These are phyloP conservation scores for Anorthoa munda DNA, from an alignment of 2,888 invertebrate genomes.

Conservation along the genomic window DNA sequence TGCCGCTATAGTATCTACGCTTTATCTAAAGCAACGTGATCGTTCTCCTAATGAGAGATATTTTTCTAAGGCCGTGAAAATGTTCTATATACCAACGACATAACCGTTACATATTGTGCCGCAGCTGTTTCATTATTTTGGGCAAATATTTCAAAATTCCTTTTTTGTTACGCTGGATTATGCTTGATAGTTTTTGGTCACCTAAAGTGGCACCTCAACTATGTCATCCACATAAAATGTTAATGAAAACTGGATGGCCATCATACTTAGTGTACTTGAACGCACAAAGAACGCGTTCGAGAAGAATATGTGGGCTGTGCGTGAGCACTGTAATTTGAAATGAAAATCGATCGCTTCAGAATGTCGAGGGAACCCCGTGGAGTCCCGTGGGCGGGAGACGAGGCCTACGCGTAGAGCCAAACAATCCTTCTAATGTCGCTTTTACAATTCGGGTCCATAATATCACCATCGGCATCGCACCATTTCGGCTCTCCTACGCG, in stretches of 20 bases:
- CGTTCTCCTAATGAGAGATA: conserved; percentile 82
- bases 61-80: conserved; percentile 81
- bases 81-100: conserved; percentile 45
- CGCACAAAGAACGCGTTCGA: conserved; percentile 81
- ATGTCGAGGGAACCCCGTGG: conserved; percentile 82
- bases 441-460: conserved; percentile 77
- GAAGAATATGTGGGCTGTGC: conserved; percentile 81
- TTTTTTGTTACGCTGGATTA: neutral
- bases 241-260: conserved; percentile 77
- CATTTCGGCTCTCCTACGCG: conserved; percentile 77
- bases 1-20: conserved; percentile 76
- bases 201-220: conserved; percentile 41
- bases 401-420: conserved; percentile 80
- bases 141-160: conserved; percentile 13
- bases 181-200: neutral
- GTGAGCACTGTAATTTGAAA: conserved; percentile 85
- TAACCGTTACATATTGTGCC: conserved; percentile 25
- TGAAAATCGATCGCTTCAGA: conserved; percentile 87
- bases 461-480: conserved; percentile 60
- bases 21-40: conserved; percentile 84
- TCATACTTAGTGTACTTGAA: conserved; percentile 76
- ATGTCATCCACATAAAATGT: conserved; percentile 65
- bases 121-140: conserved; percentile 37
- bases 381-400: conserved; percentile 84
- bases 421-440: conserved; percentile 76